These are phyloP conservation scores for Helarctos malayanus DNA, from an alignment of 2,797 vertebrate species.

Conservation along the genomic window DNA sequence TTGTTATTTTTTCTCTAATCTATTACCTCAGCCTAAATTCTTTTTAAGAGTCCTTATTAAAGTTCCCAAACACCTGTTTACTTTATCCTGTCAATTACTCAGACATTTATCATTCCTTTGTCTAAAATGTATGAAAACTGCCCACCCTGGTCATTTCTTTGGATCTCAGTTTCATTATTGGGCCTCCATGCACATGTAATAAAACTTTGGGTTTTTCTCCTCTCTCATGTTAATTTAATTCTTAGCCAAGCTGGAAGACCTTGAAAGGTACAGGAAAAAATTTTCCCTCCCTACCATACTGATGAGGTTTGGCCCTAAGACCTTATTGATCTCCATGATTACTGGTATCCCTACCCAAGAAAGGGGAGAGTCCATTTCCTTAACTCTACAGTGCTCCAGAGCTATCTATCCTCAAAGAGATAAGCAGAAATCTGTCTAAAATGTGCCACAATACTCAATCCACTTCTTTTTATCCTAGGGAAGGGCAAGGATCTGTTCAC, in stretches of 20 bases:
- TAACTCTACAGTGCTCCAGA: not conserved
- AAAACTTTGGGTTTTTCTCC: not conserved
- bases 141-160: not conserved
- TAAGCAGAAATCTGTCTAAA: conserved; percentile 14
- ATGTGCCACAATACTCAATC: not conserved
- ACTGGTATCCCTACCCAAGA: not conserved
- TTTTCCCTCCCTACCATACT: not conserved
- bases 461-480: not conserved
- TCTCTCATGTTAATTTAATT: not conserved
- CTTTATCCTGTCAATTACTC: not conserved
- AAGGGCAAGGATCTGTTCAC: not conserved
- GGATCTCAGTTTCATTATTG: not conserved
- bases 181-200: not conserved
- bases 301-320: not conserved
- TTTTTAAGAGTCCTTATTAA: not conserved
- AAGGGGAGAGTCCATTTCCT: not conserved
- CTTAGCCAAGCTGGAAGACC: not conserved
- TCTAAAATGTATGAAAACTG: not conserved
- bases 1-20: not conserved
- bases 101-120: not conserved
- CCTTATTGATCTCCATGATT: not conserved
- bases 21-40: not conserved
- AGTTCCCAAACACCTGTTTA: not conserved
- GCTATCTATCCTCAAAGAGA: conserved; percentile 28
- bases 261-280: not conserved